Evolutionary conservation across 2,888 invertebrate species (phyloP).

Genomic region (Pteria penguin): DNA sequence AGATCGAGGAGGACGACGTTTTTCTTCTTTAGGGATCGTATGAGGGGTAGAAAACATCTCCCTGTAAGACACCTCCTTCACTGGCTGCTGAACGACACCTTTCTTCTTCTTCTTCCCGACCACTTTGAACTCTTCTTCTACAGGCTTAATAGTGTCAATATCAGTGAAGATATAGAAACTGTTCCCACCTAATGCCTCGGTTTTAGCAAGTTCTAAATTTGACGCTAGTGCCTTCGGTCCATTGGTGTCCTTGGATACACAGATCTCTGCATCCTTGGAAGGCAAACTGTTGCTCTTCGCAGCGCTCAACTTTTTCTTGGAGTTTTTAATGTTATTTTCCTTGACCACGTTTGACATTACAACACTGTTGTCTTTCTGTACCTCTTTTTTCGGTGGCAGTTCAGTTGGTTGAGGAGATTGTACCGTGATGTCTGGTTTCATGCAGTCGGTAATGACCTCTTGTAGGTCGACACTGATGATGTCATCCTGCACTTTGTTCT

Average conservation of each 20-base stretch:
- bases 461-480: too few species aligned
- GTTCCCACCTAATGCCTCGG: constrained; percentile 41
- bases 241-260: not conserved
- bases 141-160: constrained; percentile 55
- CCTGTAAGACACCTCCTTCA: constrained; percentile 41
- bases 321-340: constrained; percentile 62
- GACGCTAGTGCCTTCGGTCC: not conserved
- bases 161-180: constrained; percentile 68
- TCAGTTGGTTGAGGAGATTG: too few species aligned
- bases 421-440: too few species aligned
- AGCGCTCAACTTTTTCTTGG: constrained; percentile 42
- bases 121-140: constrained; percentile 67
- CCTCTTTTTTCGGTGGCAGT: constrained; percentile 8
- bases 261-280: not conserved
- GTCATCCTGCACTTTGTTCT: constrained; percentile 7
- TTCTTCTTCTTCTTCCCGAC: constrained; percentile 70
- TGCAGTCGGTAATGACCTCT: too few species aligned
- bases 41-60: constrained; percentile 37
- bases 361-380: too few species aligned
- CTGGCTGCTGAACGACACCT: constrained; percentile 36
- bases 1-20: constrained; percentile 40
- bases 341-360: constrained; percentile 50
- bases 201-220: constrained; percentile 3
- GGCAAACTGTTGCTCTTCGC: not conserved
- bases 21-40: constrained; percentile 44